Evolutionary conservation across 2,113 vertebrate species (phyloP).

Genomic region (Sylvia atricapilla): DNA sequence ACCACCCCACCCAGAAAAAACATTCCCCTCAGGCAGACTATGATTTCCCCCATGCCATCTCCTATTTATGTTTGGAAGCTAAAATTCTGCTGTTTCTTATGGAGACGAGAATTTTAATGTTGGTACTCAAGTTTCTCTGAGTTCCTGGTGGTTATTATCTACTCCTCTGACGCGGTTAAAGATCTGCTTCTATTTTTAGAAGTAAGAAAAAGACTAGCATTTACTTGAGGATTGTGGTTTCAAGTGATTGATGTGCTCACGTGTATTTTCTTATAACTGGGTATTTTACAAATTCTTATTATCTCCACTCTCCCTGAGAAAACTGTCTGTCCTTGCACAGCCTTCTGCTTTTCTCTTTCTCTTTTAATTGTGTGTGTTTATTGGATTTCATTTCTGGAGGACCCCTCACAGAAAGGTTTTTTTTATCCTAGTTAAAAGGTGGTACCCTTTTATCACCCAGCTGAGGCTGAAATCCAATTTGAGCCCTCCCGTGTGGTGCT

Average conservation of each 20-base stretch:
- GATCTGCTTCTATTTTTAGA: slow-evolving; percentile 9
- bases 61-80: neutral
- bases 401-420: neutral
- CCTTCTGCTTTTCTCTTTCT: neutral
- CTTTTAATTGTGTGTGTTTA: neutral
- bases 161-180: neutral
- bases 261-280: neutral
- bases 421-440: neutral
- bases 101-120: neutral
- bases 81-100: neutral
- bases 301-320: neutral
- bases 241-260: neutral
- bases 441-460: neutral
- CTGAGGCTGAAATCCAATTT: slow-evolving; percentile 16
- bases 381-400: slow-evolving; percentile 3
- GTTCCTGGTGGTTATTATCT: slow-evolving; percentile 1
- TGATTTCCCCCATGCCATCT: neutral
- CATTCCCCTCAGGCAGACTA: neutral
- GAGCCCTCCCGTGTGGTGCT: neutral
- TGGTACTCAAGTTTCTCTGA: neutral
- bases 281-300: neutral
- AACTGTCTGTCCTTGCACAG: neutral
- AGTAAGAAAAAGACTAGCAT: neutral
- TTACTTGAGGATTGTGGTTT: neutral
- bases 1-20: neutral